Percentiles rank a stretch among this genome's conserved stretches.
Evolutionary conservation across 2,797 vertebrate species (phyloP).

Genomic region (Mergus octosetaceus): DNA sequence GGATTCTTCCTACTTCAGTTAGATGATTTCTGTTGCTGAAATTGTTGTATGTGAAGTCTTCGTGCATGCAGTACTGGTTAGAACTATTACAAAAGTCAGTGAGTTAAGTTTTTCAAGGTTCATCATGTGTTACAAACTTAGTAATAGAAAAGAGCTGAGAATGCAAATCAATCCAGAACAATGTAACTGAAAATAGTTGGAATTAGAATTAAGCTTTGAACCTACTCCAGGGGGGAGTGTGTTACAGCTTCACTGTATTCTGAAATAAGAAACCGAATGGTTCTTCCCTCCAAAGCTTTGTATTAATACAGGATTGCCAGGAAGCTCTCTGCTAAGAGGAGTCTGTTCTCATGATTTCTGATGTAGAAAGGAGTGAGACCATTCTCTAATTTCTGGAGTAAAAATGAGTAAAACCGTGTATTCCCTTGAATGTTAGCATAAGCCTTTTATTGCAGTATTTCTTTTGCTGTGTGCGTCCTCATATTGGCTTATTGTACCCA

Average conservation of each 20-base stretch:
- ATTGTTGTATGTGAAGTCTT: not conserved
- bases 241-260: not conserved
- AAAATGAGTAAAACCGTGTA: not conserved
- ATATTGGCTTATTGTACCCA: not conserved
- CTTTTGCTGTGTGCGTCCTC: not conserved
- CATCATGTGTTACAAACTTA: not conserved
- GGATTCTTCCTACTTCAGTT: not conserved
- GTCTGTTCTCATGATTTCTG: not conserved
- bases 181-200: not conserved
- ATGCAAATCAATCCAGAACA: not conserved
- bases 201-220: not conserved
- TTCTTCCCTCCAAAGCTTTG: not conserved
- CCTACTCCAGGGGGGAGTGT: not conserved
- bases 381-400: not conserved
- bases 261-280: not conserved
- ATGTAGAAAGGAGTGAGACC: not conserved
- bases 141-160: not conserved
- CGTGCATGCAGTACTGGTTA: not conserved
- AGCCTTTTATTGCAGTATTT: not conserved
- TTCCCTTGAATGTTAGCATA: not conserved
- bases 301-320: not conserved
- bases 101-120: not conserved
- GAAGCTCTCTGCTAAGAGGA: not conserved
- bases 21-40: not conserved
- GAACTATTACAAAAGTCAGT: not conserved